Evolutionary conservation across 2,797 vertebrate species (phyloP), one percentile per base, ranked within the genome.

Genomic region (Sebastes trivittatus): DNA sequence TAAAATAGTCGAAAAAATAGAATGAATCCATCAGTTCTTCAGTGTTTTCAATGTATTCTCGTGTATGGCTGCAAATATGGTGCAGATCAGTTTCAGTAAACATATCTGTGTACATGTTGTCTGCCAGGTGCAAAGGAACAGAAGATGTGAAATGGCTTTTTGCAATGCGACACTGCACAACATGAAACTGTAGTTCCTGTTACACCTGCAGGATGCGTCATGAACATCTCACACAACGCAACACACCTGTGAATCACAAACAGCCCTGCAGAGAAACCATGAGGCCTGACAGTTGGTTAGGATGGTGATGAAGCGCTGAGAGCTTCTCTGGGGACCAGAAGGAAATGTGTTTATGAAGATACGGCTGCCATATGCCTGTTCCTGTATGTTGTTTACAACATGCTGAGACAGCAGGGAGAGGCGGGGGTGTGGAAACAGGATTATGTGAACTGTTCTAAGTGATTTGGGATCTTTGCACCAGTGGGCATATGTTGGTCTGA

Each of bases 331-430:
- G 72, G 49, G 67, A 60, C 27, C 20, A 23, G 5, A n/a, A 65
- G 20, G 34, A 72, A 23, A 62, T 22, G 55, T 66, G 32, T 62
- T 62, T 11, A 27, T 69, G 49, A 63, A 67, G 58, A 56, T 25
- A 30, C 27, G 42, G 27, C 68, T 32, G 49, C 56, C 56, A 61
- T 63, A 46, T 56, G 65, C 16, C 11, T 66, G 16, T 23, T 78
- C 11, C 30, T 69, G 38, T 23, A 13, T 60, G 20, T 52, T 30
- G 32, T 62, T 66, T 60, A 65, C 55, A 63, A 49, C 59, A 20
- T 46, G 63, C 66, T 72, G 67, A 80, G 8, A 32, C 66, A 56
- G 66, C 81, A 78, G 38, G 23, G 59, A 20, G 7, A 30, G 30
- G 42, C 16, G 42, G 42, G 14, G 16, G 46, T 20, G 46, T 52